Conservation (phyloP, 2,113 vertebrate genomes). For the Leucoraja erinaceus region DNA sequence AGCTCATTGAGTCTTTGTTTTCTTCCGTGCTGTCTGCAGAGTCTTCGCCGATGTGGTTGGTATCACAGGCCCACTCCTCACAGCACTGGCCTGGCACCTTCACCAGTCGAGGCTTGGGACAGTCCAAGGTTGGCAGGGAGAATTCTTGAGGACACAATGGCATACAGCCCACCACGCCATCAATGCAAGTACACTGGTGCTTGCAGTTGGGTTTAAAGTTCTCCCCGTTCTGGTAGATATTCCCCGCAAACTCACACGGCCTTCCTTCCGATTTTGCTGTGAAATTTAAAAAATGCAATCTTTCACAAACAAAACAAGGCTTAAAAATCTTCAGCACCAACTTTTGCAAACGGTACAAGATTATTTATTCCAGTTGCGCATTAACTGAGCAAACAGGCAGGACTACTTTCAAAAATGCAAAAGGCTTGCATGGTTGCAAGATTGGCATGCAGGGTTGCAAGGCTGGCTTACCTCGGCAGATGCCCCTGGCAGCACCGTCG, state of each 20-base stretch:
- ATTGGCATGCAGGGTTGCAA: too few relatives aligned
- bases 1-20: slow-evolving; percentile 29
- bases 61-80: slow-evolving; percentile 59
- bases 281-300: neutral
- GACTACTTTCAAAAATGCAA: neutral
- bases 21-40: slow-evolving; percentile 33
- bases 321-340: neutral
- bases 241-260: slow-evolving; percentile 58
- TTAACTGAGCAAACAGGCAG: neutral
- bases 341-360: neutral
- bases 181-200: slow-evolving; percentile 63
- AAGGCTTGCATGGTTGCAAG: too few relatives aligned
- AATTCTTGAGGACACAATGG: slow-evolving; percentile 58
- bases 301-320: neutral
- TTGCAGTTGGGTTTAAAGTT: slow-evolving; percentile 63
- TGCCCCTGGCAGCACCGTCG: slow-evolving; percentile 56
- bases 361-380: neutral
- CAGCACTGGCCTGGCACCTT: slow-evolving; percentile 52
- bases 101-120: slow-evolving; percentile 49
- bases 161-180: slow-evolving; percentile 65
- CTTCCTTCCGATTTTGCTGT: slow-evolving; percentile 58
- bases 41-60: slow-evolving; percentile 58
- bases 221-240: slow-evolving; percentile 60
- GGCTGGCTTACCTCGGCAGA: slow-evolving; percentile 64
- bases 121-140: slow-evolving; percentile 51